Evolutionary conservation across 2,888 invertebrate species (phyloP).

Genomic region (Amitus sp.): DNA sequence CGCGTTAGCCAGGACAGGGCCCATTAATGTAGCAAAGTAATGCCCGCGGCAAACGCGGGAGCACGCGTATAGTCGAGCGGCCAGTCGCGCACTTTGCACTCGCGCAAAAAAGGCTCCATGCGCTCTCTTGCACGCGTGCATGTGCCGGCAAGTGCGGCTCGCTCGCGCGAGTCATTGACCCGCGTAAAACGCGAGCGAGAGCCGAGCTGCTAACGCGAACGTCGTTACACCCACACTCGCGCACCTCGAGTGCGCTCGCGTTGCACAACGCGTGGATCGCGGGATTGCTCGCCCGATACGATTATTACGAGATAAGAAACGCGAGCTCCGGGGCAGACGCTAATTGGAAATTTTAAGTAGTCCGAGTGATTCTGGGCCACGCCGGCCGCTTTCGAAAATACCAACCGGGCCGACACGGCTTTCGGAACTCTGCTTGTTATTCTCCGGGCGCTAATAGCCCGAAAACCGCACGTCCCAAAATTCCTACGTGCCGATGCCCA

Average conservation of each 20-base stretch:
- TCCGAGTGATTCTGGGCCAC: neutral
- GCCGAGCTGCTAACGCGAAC: slow-evolving; percentile 2
- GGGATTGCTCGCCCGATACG: slow-evolving; percentile 4
- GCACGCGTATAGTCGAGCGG: neutral
- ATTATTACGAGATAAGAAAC: slow-evolving; percentile 5
- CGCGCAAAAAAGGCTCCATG: too few relatives aligned
- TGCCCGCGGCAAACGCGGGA: neutral
- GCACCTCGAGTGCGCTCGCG: neutral
- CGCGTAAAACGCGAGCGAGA: slow-evolving; percentile 1
- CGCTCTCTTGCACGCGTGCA: too few relatives aligned
- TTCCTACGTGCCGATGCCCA: too few relatives aligned
- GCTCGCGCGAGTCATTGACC: slow-evolving; percentile 2
- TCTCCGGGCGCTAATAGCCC: neutral
- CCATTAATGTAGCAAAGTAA: neutral
- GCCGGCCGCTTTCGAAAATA: slow-evolving; percentile 5
- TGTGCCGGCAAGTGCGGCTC: neutral
- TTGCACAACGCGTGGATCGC: slow-evolving; percentile 7
- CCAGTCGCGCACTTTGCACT: neutral
- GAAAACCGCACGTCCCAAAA: too few relatives aligned
- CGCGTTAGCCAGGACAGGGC: neutral
- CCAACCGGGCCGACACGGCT: neutral
- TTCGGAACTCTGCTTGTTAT: neutral
- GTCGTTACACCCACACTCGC: slow-evolving; percentile 8
- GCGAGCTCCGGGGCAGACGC: neutral
- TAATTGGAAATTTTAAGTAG: slow-evolving; percentile 5